Percentiles rank a stretch among this genome's conserved stretches.
Conservation (phyloP, 2,797 vertebrate species). For the Hoplostethus mediterraneus region DNA sequence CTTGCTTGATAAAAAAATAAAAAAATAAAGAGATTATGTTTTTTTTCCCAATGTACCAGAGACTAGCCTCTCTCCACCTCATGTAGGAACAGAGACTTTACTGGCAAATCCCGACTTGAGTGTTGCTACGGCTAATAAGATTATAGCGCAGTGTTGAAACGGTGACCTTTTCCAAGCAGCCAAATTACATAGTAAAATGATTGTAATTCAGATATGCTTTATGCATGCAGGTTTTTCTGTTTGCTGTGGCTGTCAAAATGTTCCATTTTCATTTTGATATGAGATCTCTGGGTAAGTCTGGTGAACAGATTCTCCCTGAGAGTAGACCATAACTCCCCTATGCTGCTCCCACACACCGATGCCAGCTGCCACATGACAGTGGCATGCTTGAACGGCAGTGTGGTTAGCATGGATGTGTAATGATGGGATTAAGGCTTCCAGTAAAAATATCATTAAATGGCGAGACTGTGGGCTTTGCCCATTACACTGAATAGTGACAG, state of each 20-base stretch:
- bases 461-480: constrained; percentile 14
- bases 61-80: neutral
- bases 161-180: constrained; percentile 44
- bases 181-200: constrained; percentile 35
- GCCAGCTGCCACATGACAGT: constrained; percentile 30
- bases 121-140: constrained; percentile 22
- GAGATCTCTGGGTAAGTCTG: constrained; percentile 4
- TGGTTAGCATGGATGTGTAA: constrained; percentile 22
- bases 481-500: constrained; percentile 1
- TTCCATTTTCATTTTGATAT: constrained; percentile 23
- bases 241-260: constrained; percentile 25
- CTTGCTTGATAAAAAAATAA: constrained; percentile 34
- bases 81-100: constrained; percentile 3
- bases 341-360: neutral
- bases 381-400: constrained; percentile 13
- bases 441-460: constrained; percentile 38
- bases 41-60: neutral
- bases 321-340: neutral
- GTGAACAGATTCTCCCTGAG: constrained; percentile 8
- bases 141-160: neutral
- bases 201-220: constrained; percentile 5
- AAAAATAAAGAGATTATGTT: constrained; percentile 16
- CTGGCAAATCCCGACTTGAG: neutral
- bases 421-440: constrained; percentile 29
- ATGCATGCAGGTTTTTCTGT: constrained; percentile 22